phyloP scores from a whole-genome alignment of 2,113 vertebrate genomes.

The Paralichthys olivaceus region DNA sequence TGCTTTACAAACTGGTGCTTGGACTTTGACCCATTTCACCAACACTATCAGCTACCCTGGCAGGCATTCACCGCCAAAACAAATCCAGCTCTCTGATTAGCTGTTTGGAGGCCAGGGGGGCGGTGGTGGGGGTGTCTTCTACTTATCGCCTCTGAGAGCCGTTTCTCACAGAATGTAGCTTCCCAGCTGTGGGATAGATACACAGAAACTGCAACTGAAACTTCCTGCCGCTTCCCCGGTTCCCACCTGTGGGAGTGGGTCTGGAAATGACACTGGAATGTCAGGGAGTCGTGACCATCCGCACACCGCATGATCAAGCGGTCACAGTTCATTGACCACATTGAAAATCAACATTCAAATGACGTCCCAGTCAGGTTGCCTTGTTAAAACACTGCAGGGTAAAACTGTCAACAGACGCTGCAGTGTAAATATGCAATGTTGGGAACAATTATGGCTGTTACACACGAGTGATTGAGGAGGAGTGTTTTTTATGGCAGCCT shows the following conservation, averaged over 20 bases:
- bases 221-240: conserved; percentile 29
- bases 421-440: not conserved
- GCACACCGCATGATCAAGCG: conserved; percentile 19
- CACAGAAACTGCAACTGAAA: conserved; percentile 53
- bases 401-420: conserved; percentile 28
- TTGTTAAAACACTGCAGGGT: conserved; percentile 44
- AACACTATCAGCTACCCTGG: conserved; percentile 67
- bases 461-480: conserved; percentile 14
- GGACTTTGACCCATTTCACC: conserved; percentile 79
- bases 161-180: conserved; percentile 42
- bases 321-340: not conserved
- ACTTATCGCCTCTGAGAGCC: conserved; percentile 52
- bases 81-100: conserved; percentile 68
- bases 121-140: not conserved
- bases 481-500: conserved; percentile 22
- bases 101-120: conserved; percentile 1
- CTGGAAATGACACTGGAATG: conserved; percentile 59
- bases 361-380: conserved; percentile 18
- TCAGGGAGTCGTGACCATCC: conserved; percentile 50
- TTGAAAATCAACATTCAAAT: conserved; percentile 21
- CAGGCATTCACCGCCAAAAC: conserved; percentile 65
- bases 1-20: conserved; percentile 34
- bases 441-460: not conserved
- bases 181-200: conserved; percentile 70
- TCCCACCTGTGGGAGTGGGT: conserved; percentile 74